A percentile compares a stretch with the other conserved stretches of the same genome.
Evolutionary conservation across 2,888 invertebrate species (phyloP).

Genomic region (Leptinotarsa haldemani): DNA sequence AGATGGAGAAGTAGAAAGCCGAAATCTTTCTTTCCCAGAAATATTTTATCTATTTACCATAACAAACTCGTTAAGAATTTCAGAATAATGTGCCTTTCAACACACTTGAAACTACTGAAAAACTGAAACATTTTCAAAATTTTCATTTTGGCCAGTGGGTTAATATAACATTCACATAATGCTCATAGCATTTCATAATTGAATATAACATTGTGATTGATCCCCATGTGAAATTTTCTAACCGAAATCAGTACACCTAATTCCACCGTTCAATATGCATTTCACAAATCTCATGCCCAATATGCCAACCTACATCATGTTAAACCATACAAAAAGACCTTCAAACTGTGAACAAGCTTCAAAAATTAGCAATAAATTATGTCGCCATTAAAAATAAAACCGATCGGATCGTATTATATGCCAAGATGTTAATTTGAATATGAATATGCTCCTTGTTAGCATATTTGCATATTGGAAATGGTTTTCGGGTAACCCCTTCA

Average conservation of each 20-base stretch:
- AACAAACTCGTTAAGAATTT: too few relatives aligned
- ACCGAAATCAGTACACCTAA: background rate
- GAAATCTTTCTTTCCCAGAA: too few relatives aligned
- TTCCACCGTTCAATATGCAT: slow-evolving; percentile 13
- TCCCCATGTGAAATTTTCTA: background rate
- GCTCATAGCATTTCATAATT: too few relatives aligned
- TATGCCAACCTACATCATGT: slow-evolving; percentile 27
- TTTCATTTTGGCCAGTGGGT: too few relatives aligned
- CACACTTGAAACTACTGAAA: too few relatives aligned
- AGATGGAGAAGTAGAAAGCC: too few relatives aligned
- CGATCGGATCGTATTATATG: slow-evolving; percentile 45
- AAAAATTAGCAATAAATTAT: slow-evolving; percentile 51
- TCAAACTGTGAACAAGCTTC: slow-evolving; percentile 35
- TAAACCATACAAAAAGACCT: slow-evolving; percentile 17
- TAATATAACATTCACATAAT: too few relatives aligned
- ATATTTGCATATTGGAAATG: slow-evolving; percentile 51
- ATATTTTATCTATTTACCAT: too few relatives aligned
- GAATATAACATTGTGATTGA: background rate
- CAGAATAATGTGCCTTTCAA: too few relatives aligned
- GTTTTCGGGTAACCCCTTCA: slow-evolving; percentile 48
- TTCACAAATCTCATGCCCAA: slow-evolving; percentile 24
- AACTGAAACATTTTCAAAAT: too few relatives aligned
- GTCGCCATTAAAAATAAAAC: slow-evolving; percentile 46
- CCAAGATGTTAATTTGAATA: slow-evolving; percentile 54
- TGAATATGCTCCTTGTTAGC: slow-evolving; percentile 56